Evolutionary conservation across 30 jellyfish, hydroid and myxozoan genomes (phyloP).

Genomic region (Mastigias papua): DNA sequence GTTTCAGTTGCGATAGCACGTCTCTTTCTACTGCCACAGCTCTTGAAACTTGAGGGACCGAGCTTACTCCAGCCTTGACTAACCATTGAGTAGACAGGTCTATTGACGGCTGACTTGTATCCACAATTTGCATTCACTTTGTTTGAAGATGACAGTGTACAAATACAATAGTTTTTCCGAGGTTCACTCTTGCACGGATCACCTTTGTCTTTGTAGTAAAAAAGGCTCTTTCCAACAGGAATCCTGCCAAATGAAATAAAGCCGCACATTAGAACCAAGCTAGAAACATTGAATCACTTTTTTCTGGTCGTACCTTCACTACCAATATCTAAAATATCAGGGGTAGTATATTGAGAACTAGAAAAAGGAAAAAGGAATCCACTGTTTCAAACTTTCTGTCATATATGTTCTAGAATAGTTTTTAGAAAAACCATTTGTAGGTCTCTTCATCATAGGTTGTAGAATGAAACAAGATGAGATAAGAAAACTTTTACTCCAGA

Average conservation of each 20-base stretch:
- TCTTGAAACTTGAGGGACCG: neutral
- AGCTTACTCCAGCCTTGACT: slow-evolving; percentile 8
- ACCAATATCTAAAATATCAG: too few species aligned
- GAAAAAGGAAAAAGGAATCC: too few species aligned
- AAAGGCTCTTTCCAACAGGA: slow-evolving; percentile 73
- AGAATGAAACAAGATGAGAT: too few species aligned
- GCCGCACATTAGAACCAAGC: too few species aligned
- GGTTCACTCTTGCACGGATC: slow-evolving; percentile 65
- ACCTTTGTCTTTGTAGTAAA: slow-evolving; percentile 70
- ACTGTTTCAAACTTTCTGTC: too few species aligned
- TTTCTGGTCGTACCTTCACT: too few species aligned
- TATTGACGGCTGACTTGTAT: slow-evolving; percentile 40
- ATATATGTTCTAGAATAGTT: too few species aligned
- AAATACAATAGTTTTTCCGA: slow-evolving; percentile 78
- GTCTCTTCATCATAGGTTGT: too few species aligned
- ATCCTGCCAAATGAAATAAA: neutral
- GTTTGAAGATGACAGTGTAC: slow-evolving; percentile 57
- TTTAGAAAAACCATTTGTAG: too few species aligned
- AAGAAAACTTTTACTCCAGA: too few species aligned
- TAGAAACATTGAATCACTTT: too few species aligned
- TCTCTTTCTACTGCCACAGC: neutral
- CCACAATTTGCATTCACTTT: slow-evolving; percentile 63
- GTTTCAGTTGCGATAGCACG: neutral
- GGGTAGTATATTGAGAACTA: too few species aligned
- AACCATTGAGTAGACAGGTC: slow-evolving; percentile 35